phyloP scores from a whole-genome alignment of 2,113 vertebrate species.

The Regulus satrapa region DNA sequence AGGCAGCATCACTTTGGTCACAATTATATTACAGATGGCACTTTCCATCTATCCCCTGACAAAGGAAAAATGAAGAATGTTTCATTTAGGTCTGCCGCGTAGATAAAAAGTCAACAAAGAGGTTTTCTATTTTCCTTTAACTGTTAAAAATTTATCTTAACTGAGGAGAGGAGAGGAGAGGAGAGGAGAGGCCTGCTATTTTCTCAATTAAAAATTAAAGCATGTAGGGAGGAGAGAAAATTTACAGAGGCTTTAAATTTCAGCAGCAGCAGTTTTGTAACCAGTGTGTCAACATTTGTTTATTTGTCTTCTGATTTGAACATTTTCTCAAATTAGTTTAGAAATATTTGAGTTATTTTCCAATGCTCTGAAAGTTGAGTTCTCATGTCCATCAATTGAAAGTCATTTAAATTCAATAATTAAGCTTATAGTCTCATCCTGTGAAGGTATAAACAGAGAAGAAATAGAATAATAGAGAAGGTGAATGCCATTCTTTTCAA shows the following conservation, averaged over 20 bases:
- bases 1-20: not conserved
- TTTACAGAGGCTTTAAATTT: not conserved
- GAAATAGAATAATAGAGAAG: not conserved
- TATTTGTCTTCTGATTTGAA: not conserved
- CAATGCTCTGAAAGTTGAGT: not conserved
- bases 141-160: not conserved
- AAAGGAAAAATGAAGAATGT: not conserved
- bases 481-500: not conserved
- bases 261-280: not conserved
- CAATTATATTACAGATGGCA: conserved; percentile 19
- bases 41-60: not conserved
- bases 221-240: not conserved
- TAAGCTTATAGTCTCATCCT: not conserved
- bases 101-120: not conserved
- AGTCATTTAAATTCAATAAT: accelerated
- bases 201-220: not conserved
- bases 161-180: not conserved
- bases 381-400: not conserved
- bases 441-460: not conserved
- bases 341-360: not conserved
- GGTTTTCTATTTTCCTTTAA: not conserved
- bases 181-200: not conserved
- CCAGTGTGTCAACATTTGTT: not conserved
- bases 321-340: not conserved
- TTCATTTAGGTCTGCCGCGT: not conserved